Evolutionary conservation across 1,140 invertebrate genomes (phyloP), one percentile per base, ranked within the genome.

Genomic region (Drosophila kepulauana): DNA sequence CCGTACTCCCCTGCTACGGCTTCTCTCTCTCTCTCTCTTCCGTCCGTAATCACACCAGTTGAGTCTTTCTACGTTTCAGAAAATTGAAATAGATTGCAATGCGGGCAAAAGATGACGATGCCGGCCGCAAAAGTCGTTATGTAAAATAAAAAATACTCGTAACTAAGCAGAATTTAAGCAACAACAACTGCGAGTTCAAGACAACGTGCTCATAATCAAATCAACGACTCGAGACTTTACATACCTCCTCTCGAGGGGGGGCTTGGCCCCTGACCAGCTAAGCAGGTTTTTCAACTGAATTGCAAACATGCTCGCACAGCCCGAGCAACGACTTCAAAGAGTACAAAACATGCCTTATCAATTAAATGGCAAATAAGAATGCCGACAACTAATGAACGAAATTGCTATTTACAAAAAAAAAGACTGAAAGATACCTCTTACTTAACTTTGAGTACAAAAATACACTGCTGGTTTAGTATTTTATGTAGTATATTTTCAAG

Each of bases 41-140:
- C 0, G 46, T 62, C 15, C 35, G 38, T 48, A 46, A 48, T 48
- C 62, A 35, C 56, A n/a, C 38, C 20, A 62, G 59, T 65, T 58
- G 57, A 66, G 48, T 62, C 30, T 82, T 78, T 78, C 70, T 87
- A 82, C 84, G 84, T 71, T 72, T 75, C 57, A 88, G 59, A 43
- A 65, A 84, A 84, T 78, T 80, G 30, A 74, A 82, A 62, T 54
- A 62, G 51, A 62, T 45, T 59, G 56, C 11, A 13, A 67, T 63
- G 62, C 41, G 13, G 28, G 46, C 35, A 35, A 63, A 59, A 65
- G 69, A 82, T 65, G 73, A 4, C 41, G 41, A 43, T 43, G 41
- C 84, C 84, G 85, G 84, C 80, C 84, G 84, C 84, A 66, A 86
- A 64, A 63, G 46, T 68, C n/a, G 52, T 79, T 82, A 88, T 88